These are phyloP conservation scores for Manis crassicaudata DNA, from an alignment of 2,797 vertebrate species.

Conservation along the genomic window DNA sequence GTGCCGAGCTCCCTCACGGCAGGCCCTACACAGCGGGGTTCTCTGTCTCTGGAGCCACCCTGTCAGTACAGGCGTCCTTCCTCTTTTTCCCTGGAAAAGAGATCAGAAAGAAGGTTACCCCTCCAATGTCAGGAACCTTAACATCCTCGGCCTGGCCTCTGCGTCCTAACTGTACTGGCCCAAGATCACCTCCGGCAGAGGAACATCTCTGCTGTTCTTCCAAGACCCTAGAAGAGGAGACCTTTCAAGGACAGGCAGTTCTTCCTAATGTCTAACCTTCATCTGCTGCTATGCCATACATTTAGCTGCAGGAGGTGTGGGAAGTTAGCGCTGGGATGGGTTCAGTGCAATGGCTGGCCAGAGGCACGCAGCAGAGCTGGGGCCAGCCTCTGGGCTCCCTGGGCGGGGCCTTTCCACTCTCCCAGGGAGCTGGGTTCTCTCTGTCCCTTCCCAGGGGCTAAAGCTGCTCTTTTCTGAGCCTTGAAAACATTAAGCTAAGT, in stretches of 20 bases:
- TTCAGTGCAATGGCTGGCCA: background rate
- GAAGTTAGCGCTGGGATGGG: background rate
- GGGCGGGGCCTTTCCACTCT: background rate
- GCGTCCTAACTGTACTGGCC: background rate
- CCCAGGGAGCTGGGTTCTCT: background rate
- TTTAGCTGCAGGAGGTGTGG: background rate
- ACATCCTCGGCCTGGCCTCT: background rate
- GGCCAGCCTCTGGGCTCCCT: background rate
- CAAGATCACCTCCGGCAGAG: background rate
- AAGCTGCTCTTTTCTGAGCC: background rate
- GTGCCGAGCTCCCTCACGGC: background rate
- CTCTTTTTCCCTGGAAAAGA: conserved; percentile 67
- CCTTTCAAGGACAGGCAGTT: background rate
- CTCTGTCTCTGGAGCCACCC: conserved; percentile 56
- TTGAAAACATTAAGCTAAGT: background rate
- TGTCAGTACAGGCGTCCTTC: background rate
- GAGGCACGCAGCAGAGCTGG: background rate
- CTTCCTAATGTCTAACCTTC: background rate
- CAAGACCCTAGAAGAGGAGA: background rate
- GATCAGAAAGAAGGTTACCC: conserved; percentile 14
- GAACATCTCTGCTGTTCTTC: background rate
- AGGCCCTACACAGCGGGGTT: conserved; percentile 45
- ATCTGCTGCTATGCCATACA: background rate
- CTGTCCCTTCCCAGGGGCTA: background rate
- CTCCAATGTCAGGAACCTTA: background rate